Evolutionary conservation across 2,797 vertebrate genomes (phyloP).

Genomic region (Graptemys geographica): DNA sequence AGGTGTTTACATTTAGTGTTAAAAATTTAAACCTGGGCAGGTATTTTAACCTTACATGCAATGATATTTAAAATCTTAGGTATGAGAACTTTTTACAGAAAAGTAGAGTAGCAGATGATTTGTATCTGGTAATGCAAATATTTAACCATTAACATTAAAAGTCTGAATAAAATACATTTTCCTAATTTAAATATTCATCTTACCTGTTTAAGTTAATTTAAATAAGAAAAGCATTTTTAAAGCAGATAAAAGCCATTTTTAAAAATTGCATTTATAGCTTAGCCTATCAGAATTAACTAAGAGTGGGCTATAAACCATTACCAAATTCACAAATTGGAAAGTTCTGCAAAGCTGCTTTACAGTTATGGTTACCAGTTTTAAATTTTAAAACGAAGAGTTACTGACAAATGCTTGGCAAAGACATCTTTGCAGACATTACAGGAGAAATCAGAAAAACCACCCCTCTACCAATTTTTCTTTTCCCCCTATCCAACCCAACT

Average conservation of each 20-base stretch:
- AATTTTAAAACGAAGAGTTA: background rate
- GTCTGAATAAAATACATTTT: background rate
- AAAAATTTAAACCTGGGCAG: slow-evolving; percentile 54
- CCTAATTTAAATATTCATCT: background rate
- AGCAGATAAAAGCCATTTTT: background rate
- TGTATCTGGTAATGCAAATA: slow-evolving; percentile 35
- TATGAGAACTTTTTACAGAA: background rate
- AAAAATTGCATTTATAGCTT: background rate
- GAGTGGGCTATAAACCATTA: background rate
- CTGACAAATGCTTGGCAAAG: background rate
- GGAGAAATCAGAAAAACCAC: slow-evolving; percentile 38
- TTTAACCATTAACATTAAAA: slow-evolving; percentile 28
- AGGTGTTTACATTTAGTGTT: slow-evolving; percentile 48
- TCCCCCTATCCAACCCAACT: background rate
- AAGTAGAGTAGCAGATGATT: slow-evolving; percentile 22
- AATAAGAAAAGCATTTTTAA: background rate
- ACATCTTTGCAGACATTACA: background rate
- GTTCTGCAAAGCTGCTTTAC: slow-evolving; percentile 28
- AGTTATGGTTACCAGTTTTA: background rate
- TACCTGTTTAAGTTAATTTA: slow-evolving; percentile 51
- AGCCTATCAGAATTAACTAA: background rate
- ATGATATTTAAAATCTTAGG: slow-evolving; percentile 47
- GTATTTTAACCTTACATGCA: slow-evolving; percentile 61
- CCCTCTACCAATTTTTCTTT: background rate
- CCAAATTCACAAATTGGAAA: slow-evolving; percentile 8